Evolutionary conservation across 2,888 invertebrate species (phyloP), one percentile per base, ranked within the genome.

Genomic region (Junonia oenone): DNA sequence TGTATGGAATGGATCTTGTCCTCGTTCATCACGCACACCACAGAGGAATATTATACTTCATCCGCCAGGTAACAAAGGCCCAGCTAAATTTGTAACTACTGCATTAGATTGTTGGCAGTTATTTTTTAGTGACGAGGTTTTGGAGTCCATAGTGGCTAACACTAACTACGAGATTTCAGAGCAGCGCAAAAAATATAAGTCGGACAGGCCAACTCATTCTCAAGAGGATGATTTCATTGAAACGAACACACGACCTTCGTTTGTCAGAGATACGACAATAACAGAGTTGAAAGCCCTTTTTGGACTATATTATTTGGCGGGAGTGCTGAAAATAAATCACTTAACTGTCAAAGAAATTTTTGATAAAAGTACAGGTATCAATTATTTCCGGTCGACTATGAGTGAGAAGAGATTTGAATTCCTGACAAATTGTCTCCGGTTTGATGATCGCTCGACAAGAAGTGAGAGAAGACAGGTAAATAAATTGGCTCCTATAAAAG

Each of bases 291-390:
- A 47, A 29, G 47, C 47, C 8, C 31, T 33, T 0, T 33, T 47
- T 47, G 47, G 47, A 4, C 33, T 47, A 14, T 47, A 35, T 19
- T 29, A 47, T 35, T 33, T 47, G 19, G 47, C 33, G 17, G 47
- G 47, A 6, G 47, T 47, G 2, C 11, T 35, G 3, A 47, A 47
- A 14, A 47, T 47, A 2, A 47, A 47, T 31, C 19, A 47, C 19
- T 6, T 47, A 2, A 47, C 31, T 11, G 15, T 15, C 17, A 47
- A 33, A 31, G 33, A 47, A 29, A 31, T 47, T 1, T 47, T 47
- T 35, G 47, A 47, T 11, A 47, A 47, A 17, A 35, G 33, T 15
- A 31, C 47, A 9, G 33, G 35, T 17, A 9, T 47, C 19, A 13
- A 11, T 17, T 31, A 33, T 47, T 33, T 47, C n/a, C 6, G 47